These are phyloP conservation scores for Zaprionus tsacasi DNA, from an alignment of 1,140 invertebrate genomes.

Conservation along the genomic window DNA sequence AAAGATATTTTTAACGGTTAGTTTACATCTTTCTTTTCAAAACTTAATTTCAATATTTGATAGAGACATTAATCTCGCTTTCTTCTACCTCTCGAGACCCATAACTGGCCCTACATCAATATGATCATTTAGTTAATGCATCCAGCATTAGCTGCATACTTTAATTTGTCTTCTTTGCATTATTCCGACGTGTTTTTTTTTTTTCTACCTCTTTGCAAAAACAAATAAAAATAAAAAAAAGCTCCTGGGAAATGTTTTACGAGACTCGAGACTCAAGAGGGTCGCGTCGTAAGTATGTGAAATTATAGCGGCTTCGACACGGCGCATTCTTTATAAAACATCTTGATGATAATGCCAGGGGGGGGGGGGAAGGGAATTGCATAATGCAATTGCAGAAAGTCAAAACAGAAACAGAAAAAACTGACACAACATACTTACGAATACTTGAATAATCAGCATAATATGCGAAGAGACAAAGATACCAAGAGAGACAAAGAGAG, in stretches of 20 bases:
- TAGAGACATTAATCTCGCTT: neutral
- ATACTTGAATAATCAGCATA: slow-evolving; percentile 63
- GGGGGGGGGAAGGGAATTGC: slow-evolving; percentile 40
- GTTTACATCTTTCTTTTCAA: neutral
- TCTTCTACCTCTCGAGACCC: neutral
- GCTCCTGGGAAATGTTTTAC: slow-evolving; percentile 47
- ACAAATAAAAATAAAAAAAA: slow-evolving; percentile 25
- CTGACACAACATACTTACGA: slow-evolving; percentile 47
- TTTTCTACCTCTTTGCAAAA: neutral
- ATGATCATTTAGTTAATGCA: neutral
- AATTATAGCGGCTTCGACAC: slow-evolving; percentile 48
- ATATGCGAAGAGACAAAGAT: slow-evolving; percentile 57
- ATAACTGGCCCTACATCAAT: neutral
- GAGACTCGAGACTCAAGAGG: slow-evolving; percentile 7
- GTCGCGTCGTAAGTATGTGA: slow-evolving; percentile 32
- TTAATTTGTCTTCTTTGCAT: slow-evolving; percentile 1
- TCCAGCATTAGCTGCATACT: slow-evolving; percentile 1
- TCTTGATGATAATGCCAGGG: slow-evolving; percentile 53
- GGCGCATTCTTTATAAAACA: slow-evolving; percentile 51
- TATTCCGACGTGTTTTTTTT: neutral
- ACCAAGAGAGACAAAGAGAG: slow-evolving; percentile 40
- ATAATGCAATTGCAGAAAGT: slow-evolving; percentile 67
- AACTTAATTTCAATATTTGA: neutral
- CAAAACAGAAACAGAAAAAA: slow-evolving; percentile 37
- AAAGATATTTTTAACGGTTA: neutral